Conservation (phyloP, 1,140 invertebrate genomes). For the Hylaeus anthracinus region DNA sequence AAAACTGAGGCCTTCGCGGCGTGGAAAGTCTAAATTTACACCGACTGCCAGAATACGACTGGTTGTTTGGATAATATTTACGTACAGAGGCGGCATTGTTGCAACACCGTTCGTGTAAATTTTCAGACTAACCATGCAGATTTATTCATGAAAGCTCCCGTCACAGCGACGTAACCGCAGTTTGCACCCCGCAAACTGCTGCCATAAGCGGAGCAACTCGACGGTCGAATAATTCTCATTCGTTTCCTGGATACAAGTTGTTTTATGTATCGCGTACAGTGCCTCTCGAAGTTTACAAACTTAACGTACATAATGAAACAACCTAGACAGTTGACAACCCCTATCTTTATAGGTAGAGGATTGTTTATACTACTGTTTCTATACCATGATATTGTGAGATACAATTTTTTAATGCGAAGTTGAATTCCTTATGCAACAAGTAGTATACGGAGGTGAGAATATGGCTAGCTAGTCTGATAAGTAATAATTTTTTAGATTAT, state of each 20-base stretch:
- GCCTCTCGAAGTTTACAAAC: too few species aligned
- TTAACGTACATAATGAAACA: too few species aligned
- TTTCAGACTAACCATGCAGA: conserved; percentile 29
- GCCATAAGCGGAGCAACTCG: conserved; percentile 3
- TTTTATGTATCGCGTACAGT: neutral
- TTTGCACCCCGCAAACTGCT: neutral
- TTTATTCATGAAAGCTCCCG: conserved; percentile 40
- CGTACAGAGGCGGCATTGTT: conserved; percentile 18
- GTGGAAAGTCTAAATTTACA: conserved; percentile 37
- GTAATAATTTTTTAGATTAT: too few species aligned
- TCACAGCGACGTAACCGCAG: conserved; percentile 9
- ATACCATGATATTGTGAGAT: too few species aligned
- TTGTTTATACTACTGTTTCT: too few species aligned
- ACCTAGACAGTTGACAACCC: too few species aligned
- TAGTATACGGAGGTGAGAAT: too few species aligned
- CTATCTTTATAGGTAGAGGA: too few species aligned
- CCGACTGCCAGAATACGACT: conserved; percentile 27
- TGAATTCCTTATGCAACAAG: too few species aligned
- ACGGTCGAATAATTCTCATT: conserved; percentile 16
- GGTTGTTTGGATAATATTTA: conserved; percentile 49
- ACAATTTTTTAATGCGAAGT: too few species aligned
- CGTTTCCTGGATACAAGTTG: neutral
- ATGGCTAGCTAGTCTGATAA: too few species aligned
- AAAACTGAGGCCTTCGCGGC: conserved; percentile 27
- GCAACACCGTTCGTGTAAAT: neutral